Base-by-base conservation (phyloP, 2,888 invertebrate species). In the Monoplex corrugatus region DNA sequence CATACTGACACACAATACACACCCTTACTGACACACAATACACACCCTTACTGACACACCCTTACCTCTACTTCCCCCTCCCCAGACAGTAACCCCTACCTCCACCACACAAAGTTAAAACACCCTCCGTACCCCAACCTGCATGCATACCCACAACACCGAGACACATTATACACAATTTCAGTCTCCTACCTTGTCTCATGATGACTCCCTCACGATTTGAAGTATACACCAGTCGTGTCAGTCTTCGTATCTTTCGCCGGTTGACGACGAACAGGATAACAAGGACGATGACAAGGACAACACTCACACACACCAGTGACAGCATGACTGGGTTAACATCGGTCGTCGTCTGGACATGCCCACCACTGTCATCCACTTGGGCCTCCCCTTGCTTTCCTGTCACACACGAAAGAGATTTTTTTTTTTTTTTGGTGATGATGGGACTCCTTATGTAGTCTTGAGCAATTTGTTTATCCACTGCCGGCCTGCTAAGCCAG, bases 221-320 rank as follows among this genome's bases (percentile, higher is more conserved):
- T 2, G 68, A 13, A 83, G n/a, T 88, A 83, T 88, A 88, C 5
- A 83, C 35, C 57, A 88, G 43, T 5, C 50, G 28, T 6, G 83
- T 89, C 68, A 90, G 75, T 19, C 75, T 72, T 19, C 83, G 85
- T 85, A 90, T 89, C 84, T 82, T 86, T 75, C 90, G 85, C 35
- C 86, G 80, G 87, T 89, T 89, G 63, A 89, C 57, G n/a, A 88
- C 28, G 19, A 90, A 45, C 16, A 90, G 5, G 57, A 89, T 38
- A 68, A 88, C 68, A 23, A 90, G 40, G 57, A 88, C 87, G 35
- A 89, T 44, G 86, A 89, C 43, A 16, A 90, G 88, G 0, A 75
- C 35, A 3, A 40, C 68, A 2, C 68, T 84, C 8, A 90, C 57
- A 2, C n/a, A 83, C 43, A 90, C 78, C 38, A 90, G 44, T 13